Conservation (phyloP, 2,113 vertebrate genomes). For the Tricholaema leucomelas region DNA sequence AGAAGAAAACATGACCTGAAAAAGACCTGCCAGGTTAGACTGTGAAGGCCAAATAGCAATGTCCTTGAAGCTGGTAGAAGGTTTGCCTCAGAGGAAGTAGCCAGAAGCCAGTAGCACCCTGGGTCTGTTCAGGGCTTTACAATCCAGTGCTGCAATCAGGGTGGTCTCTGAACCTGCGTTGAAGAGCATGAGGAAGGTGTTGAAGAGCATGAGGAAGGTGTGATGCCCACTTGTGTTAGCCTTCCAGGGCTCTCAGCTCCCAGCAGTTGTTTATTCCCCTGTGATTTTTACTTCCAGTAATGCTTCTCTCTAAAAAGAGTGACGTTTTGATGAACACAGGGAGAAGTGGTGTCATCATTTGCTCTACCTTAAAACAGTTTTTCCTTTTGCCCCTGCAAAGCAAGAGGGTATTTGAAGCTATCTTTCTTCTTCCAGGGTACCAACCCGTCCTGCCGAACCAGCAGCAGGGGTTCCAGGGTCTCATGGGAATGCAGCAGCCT, state of each 20-base stretch:
- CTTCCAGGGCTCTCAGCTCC: neutral
- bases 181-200: neutral
- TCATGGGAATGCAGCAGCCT: conserved; percentile 84
- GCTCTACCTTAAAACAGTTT: neutral
- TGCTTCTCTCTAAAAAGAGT: neutral
- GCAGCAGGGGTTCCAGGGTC: conserved; percentile 82
- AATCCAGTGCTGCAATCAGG: neutral
- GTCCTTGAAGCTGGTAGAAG: neutral
- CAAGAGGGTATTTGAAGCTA: neutral
- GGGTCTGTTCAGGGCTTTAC: neutral
- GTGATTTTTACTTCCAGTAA: neutral
- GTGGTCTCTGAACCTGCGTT: neutral
- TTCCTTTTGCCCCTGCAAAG: neutral
- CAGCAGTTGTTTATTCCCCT: neutral
- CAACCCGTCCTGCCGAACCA: conserved; percentile 79
- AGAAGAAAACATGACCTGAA: neutral
- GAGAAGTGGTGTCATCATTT: neutral
- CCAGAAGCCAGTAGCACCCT: neutral
- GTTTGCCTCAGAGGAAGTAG: neutral
- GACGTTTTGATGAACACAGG: accelerated
- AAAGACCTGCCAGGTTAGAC: neutral
- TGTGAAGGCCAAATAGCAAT: neutral
- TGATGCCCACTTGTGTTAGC: neutral
- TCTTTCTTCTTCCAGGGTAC: conserved; percentile 79
- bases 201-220: accelerated